A percentile compares a stretch with the other conserved stretches of the same genome.
These are phyloP conservation scores for Speoplatyrhinus poulsoni DNA, from an alignment of 2,113 vertebrate genomes.

Conservation along the genomic window DNA sequence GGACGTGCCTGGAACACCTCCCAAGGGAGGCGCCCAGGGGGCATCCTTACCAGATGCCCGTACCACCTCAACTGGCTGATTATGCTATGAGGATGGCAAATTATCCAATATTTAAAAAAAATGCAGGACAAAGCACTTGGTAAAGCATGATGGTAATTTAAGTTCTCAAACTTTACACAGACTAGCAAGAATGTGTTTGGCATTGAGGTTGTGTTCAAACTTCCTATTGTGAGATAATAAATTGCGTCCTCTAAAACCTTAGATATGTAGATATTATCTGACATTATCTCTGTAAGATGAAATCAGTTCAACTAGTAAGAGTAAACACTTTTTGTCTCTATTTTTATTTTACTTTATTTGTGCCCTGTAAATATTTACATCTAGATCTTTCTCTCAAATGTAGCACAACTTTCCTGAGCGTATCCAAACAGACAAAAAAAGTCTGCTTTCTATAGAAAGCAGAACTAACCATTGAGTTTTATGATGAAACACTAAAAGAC, in stretches of 20 bases:
- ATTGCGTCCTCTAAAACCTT: constrained; percentile 37
- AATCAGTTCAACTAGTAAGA: constrained; percentile 29
- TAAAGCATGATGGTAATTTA: constrained; percentile 11
- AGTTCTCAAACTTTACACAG: background rate
- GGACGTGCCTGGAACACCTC: no score
- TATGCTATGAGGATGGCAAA: constrained; percentile 46
- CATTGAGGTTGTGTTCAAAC: constrained; percentile 10
- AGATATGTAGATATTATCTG: constrained; percentile 49
- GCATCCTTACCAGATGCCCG: no score
- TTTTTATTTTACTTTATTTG: constrained; percentile 25
- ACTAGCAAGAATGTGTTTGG: constrained; percentile 8
- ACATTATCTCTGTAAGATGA: constrained; percentile 23
- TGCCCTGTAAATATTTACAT: constrained; percentile 67
- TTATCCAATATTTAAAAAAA: constrained; percentile 23
- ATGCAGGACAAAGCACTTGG: constrained; percentile 46
- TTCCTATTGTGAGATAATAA: constrained; percentile 42
- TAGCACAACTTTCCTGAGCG: constrained; percentile 48
- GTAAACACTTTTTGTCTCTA: no score
- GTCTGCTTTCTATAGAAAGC: constrained; percentile 33
- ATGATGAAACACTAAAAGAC: constrained; percentile 58
- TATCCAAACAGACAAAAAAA: constrained; percentile 31
- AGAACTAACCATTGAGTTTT: constrained; percentile 36
- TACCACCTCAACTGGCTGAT: no score
- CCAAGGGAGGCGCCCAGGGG: no score
- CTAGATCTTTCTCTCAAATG: constrained; percentile 47